These are phyloP conservation scores for Brachyistius frenatus DNA, from an alignment of 2,113 vertebrate genomes.

Conservation along the genomic window DNA sequence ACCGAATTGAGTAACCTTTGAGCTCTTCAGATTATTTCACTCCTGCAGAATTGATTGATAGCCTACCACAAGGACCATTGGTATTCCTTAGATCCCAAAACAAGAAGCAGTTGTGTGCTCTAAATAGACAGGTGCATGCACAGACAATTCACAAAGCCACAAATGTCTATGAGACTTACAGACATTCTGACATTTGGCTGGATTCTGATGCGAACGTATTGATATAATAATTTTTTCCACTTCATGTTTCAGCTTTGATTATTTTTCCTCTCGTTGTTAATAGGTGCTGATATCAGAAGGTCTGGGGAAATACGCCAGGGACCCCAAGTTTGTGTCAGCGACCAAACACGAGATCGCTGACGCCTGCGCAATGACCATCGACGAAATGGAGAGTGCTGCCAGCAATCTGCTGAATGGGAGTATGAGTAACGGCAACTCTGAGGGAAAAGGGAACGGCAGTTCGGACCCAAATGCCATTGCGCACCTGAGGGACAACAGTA, in stretches of 20 bases:
- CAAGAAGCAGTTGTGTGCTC: too few species aligned
- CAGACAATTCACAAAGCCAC: too few species aligned
- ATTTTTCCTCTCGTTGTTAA: not conserved
- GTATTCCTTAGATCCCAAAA: too few species aligned
- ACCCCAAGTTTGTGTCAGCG: conserved; percentile 95
- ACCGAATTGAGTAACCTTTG: too few species aligned
- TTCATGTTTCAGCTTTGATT: not conserved
- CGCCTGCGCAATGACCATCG: conserved; percentile 95
- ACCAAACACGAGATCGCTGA: conserved; percentile 96
- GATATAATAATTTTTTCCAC: too few species aligned
- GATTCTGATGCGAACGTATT: too few species aligned
- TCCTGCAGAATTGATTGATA: too few species aligned
- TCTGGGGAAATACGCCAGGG: conserved; percentile 93
- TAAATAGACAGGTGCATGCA: too few species aligned
- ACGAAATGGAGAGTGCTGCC: conserved; percentile 99
- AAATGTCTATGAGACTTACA: too few species aligned
- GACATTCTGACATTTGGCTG: too few species aligned
- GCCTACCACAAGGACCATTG: too few species aligned
- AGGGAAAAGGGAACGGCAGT: conserved; percentile 31
- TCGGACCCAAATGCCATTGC: conserved; percentile 72
- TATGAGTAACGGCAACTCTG: conserved; percentile 60
- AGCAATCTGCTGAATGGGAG: conserved; percentile 92
- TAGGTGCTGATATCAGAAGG: conserved; percentile 98
- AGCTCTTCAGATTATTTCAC: too few species aligned
- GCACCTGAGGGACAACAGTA: conserved; percentile 83